Percentiles rank a stretch among this genome's conserved stretches.
Conservation (phyloP, 2,888 invertebrate genomes). For the Scaptomyza tumidula region DNA sequence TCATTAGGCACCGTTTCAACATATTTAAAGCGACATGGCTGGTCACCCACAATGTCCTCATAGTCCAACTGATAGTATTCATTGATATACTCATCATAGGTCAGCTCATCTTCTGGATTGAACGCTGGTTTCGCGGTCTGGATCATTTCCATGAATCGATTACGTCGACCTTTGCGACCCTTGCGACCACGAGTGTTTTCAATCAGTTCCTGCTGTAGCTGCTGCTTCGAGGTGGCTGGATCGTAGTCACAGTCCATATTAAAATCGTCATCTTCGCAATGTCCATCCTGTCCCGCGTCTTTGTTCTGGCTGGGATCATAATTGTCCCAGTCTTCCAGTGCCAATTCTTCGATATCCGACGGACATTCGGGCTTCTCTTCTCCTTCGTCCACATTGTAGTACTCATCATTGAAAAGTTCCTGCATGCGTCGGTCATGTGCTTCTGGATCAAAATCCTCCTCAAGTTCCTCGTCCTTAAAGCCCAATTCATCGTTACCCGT, state of each 20-base stretch:
- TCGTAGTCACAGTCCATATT: slow-evolving; percentile 96
- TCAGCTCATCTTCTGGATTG: slow-evolving; percentile 90
- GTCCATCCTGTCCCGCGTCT: slow-evolving; percentile 84
- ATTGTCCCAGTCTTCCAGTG: slow-evolving; percentile 84
- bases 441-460: slow-evolving; percentile 95
- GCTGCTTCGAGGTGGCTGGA: slow-evolving; percentile 85
- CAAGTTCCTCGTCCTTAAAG: slow-evolving; percentile 90
- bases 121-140: slow-evolving; percentile 92
- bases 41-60: slow-evolving; percentile 96
- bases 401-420: slow-evolving; percentile 93
- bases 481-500: slow-evolving; percentile 90
- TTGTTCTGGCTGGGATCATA: slow-evolving; percentile 86
- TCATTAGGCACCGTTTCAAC: slow-evolving; percentile 94
- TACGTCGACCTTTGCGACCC: slow-evolving; percentile 88
- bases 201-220: slow-evolving; percentile 86
- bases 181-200: slow-evolving; percentile 86
- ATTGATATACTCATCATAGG: slow-evolving; percentile 94
- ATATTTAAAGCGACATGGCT: slow-evolving; percentile 97
- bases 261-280: slow-evolving; percentile 93
- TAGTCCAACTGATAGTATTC: slow-evolving; percentile 98
- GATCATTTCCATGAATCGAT: slow-evolving; percentile 91
- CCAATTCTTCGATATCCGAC: slow-evolving; percentile 87
- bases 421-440: slow-evolving; percentile 95
- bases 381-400: slow-evolving; percentile 90
- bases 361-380: slow-evolving; percentile 94